Base-by-base conservation (phyloP, 2,113 vertebrate species). In the Carollia perspicillata region DNA sequence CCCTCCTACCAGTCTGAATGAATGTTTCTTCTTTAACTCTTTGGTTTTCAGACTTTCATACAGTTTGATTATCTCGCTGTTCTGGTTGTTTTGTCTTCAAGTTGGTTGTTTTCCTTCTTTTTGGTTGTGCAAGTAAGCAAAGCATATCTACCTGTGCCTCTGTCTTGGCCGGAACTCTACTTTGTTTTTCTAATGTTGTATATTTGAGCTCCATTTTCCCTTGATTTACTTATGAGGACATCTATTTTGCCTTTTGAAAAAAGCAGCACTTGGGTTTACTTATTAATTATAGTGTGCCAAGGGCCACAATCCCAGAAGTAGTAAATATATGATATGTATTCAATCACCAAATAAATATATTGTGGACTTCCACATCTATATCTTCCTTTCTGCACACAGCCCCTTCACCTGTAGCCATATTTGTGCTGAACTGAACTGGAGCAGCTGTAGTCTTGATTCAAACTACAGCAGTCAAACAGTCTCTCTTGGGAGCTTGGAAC, bases 181-280 rank as follows among this genome's bases (percentile, higher is more conserved):
- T 58, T 87, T 63, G 4, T 90, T 65, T 97, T 80, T 92, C 37
- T 80, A 53, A 75, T 65, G 69, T 63, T 58, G 51, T 69, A n/a
- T 13, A 71, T 51, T 86, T 51, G 22, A 33, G 3, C 14, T 47
- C 84, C 74, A 4, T 13, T 63, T 53, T 33, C 17, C 5, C 26
- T 35, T 74, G 53, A 44, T 66, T 95, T 58, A 42, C 10, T 16
- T 72, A 81, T 9, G 26, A 58, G 71, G 47, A 65, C 44, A 66
- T 47, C 55, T 47, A 3, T 49, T 90, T 87, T 68, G 22, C 75
- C 20, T 22, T 89, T 72, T 80, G 20, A 16, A 35, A 90, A 22
- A 60, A 66, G 30, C 23, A 78, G 40, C 35, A 30, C n/a, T 92
- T 60, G 88, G 42, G 5, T 47, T 42, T 77, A 42, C 47, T 65